A percentile compares a stretch with the other conserved stretches of the same genome.
phyloP scores from a whole-genome alignment of 1,140 invertebrate species.

The Camponotus pennsylvanicus region DNA sequence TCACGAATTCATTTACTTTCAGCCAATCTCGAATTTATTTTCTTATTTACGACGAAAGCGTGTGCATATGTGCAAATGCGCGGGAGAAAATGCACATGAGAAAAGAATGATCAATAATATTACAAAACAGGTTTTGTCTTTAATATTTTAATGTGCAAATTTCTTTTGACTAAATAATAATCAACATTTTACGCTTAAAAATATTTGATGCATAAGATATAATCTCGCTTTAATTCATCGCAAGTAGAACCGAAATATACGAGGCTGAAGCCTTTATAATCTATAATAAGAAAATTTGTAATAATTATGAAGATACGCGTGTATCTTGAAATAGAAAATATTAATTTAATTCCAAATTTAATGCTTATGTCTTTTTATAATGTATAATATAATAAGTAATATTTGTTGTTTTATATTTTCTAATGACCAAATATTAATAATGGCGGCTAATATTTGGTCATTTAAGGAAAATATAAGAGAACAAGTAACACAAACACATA shows the following conservation, averaged over 20 bases:
- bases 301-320: not conserved
- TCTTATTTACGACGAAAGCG: not conserved
- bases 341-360: not conserved
- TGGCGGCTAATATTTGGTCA: too few species aligned
- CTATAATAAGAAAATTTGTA: conserved; percentile 8
- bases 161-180: not conserved
- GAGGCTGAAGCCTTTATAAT: conserved; percentile 23
- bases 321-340: not conserved
- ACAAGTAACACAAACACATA: not conserved
- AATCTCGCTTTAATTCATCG: conserved; percentile 3
- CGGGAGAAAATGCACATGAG: not conserved
- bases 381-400: not conserved
- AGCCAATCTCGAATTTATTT: too few species aligned
- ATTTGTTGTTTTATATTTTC: not conserved
- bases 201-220: not conserved
- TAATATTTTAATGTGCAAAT: conserved; percentile 26
- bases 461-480: not conserved
- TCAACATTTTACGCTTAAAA: not conserved
- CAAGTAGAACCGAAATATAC: conserved; percentile 39
- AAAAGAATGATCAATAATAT: not conserved
- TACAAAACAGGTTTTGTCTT: not conserved
- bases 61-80: not conserved
- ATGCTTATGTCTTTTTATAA: not conserved
- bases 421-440: too few species aligned
- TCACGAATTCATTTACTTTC: too few species aligned